Evolutionary conservation across 2,797 vertebrate genomes (phyloP), one percentile per base, ranked within the genome.

Genomic region (Microctenopoma steveboyesi): DNA sequence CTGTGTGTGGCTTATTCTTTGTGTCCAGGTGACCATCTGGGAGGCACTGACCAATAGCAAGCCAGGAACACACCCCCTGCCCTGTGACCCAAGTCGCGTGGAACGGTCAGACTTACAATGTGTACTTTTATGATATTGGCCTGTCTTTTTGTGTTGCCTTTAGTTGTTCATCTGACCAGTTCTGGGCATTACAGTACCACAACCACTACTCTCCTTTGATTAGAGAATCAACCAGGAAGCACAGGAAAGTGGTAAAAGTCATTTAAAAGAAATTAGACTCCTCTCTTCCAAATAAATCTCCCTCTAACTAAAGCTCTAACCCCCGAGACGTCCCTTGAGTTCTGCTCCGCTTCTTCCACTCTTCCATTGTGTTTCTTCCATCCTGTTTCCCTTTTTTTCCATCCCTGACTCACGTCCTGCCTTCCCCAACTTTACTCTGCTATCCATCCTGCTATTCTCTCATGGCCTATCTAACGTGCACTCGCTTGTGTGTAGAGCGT

Each of bases 41-140:
- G 97, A 99, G 88, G 97, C 97, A 0, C 90, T 99, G 88, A 98
- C 96, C 83, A 99, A 99, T 82, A 99, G 97, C 94, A 98, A 98
- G 78, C 98, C 98, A 0, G 97, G 97, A 85, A 94, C 95, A 0
- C 95, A 95, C 86, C 91, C 95, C 16, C 90, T 95, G 82, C 92
- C 96, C 48, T 95, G 91, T 49, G 97, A 98, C 78, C 90, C 94
- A 5, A 95, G 95, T 82, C 95, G 90, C 11, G 84, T 95, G 76
- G 95, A 98, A 90, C 96, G 96, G 97, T 98, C 75, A 90, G 89
- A 76, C 56, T 52, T 39, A 28, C 6, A 16, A 11, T 30, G 42
- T 28, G 51, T 39, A 56, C 59, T 74, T 37, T 28, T 6, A 18
- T 58, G 22, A 7, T 5, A 3, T 12, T 43, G 3, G 27, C 2